Evolutionary conservation across 53 echinoderm and acorn worm genomes (phyloP), one percentile per base, ranked within the genome.

Genomic region (Pentamera pediparva): DNA sequence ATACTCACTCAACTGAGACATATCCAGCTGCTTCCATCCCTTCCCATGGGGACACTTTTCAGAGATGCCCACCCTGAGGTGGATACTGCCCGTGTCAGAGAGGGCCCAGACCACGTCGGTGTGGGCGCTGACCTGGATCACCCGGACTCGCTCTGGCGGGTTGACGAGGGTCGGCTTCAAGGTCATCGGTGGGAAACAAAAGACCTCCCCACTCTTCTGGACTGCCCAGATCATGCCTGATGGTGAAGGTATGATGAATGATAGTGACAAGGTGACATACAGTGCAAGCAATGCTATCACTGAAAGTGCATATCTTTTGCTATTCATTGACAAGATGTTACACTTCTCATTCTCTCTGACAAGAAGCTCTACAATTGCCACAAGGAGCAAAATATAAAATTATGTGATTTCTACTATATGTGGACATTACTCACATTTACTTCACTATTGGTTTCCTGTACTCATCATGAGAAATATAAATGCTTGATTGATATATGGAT

Each of bases 161-260:
- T 86, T 84, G 26, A 95, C 85, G 75, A 82, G 85, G 47, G 61
- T 63, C 20, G 94, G 89, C 33, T 87, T 90, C 43, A 81, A 81
- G n/a, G 83, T 86, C 57, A 84, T 79, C 6, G 94, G 85, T 11
- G 95, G 79, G 80, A 95, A 95, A 54, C 89, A 86, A 77, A 95
- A 95, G 61, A 87, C 77, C 59, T 95, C 89, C 9, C 87, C 95
- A 18, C 82, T 87, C n/a, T 87, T 89, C 69, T 87, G 90, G 29
- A 85, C 79, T 26, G 95, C 87, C 95, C 95, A 95, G 12, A 95
- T 79, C 82, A 90, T 87, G 35, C 95, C 95, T 95, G 58, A 20
- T 56, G 20, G 25, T 35, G 5, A 62, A n/a, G 4, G 18, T 17
- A 62, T 8, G 20, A 3, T 20, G 37, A 3, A 62, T 4, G 5